Percentiles rank a stretch among this genome's conserved stretches.
These are phyloP conservation scores for Chaunax sp. DNA, from an alignment of 2,797 vertebrate species.

Conservation along the genomic window DNA sequence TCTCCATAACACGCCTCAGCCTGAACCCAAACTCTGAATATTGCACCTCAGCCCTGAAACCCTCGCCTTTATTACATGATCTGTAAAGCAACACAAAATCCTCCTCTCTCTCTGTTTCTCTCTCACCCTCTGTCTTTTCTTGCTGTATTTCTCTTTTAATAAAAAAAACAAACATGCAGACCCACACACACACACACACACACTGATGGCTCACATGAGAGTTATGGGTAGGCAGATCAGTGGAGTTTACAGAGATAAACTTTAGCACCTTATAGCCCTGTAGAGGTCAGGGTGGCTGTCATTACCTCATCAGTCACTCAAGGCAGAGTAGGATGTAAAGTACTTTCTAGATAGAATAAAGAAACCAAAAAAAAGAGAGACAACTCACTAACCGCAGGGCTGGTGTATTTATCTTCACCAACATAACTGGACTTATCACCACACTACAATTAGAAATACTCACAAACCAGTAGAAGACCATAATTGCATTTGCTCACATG, in stretches of 20 bases:
- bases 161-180: conserved; percentile 14
- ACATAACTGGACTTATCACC: conserved; percentile 33
- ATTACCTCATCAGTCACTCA: conserved; percentile 72
- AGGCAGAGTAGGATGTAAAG: conserved; percentile 63
- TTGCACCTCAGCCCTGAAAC: conserved; percentile 63
- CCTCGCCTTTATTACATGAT: conserved; percentile 44
- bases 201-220: conserved; percentile 57
- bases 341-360: conserved; percentile 48
- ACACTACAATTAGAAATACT: conserved; percentile 33
- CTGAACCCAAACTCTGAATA: conserved; percentile 68
- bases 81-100: conserved; percentile 23
- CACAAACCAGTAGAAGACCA: conserved; percentile 19
- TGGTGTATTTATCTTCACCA: conserved; percentile 1
- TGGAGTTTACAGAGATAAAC: conserved; percentile 75
- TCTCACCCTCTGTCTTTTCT: too few species aligned
- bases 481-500: conserved; percentile 22
- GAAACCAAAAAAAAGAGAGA: conserved; percentile 57
- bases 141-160: conserved; percentile 13
- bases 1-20: conserved; percentile 69
- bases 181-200: conserved; percentile 44
- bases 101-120: conserved; percentile 1
- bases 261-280: conserved; percentile 80
- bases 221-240: conserved; percentile 49
- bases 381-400: conserved; percentile 26
- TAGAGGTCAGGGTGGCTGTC: conserved; percentile 70